Percentiles rank a stretch among this genome's conserved stretches.
Conservation (phyloP, 2,888 invertebrate genomes). For the Lasioglossum villosulum region DNA sequence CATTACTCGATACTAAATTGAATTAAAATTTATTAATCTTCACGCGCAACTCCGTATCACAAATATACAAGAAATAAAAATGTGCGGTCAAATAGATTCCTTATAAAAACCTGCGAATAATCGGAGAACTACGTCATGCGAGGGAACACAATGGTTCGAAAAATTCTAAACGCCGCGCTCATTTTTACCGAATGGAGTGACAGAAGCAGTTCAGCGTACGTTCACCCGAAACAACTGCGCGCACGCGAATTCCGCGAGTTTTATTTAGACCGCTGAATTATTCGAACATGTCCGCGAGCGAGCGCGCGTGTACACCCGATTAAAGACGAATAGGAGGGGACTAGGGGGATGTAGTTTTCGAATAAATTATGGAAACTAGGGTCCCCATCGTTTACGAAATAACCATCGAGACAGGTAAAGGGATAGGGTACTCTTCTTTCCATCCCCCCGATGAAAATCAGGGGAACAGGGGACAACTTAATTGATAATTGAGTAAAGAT, state of each 20-base stretch:
- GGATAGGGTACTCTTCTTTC: background rate
- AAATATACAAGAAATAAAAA: too few relatives aligned
- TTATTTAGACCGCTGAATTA: slow-evolving; percentile 72
- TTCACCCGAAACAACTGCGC: slow-evolving; percentile 68
- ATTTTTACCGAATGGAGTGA: slow-evolving; percentile 25
- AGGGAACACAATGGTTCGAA: background rate
- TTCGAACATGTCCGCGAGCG: slow-evolving; percentile 53
- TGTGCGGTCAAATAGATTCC: too few relatives aligned
- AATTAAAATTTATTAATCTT: too few relatives aligned
- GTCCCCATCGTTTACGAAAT: background rate
- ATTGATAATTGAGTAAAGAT: slow-evolving; percentile 25
- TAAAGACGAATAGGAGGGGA: background rate
- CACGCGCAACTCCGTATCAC: too few relatives aligned
- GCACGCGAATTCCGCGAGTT: slow-evolving; percentile 69
- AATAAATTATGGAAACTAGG: slow-evolving; percentile 32
- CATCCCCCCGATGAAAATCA: background rate
- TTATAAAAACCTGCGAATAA: too few relatives aligned
- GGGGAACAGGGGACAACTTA: background rate
- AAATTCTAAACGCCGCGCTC: background rate
- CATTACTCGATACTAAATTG: too few relatives aligned
- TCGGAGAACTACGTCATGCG: background rate
- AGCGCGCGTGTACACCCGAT: slow-evolving; percentile 10
- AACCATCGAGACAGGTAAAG: background rate
- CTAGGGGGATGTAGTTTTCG: slow-evolving; percentile 20
- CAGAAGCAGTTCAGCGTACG: slow-evolving; percentile 58